Base-by-base conservation (phyloP, 2,113 vertebrate species). In the Podiceps cristatus region DNA sequence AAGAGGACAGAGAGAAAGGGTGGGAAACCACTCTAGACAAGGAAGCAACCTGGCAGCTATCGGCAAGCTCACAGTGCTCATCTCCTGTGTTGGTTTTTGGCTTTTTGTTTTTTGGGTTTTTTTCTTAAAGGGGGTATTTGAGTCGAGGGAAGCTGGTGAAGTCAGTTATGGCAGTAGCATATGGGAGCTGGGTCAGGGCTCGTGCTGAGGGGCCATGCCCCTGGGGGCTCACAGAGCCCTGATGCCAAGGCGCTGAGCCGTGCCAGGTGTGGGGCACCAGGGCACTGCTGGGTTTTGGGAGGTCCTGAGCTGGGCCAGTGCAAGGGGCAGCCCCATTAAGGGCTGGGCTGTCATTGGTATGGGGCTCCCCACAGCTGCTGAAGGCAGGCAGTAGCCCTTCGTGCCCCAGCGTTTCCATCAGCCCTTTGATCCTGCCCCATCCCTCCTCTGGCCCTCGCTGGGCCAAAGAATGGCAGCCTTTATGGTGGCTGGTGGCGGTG, bases 121-220 rank as follows among this genome's bases (percentile, higher is more conserved):
- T n/a, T n/a, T n/a, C n/a, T n/a, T n/a, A n/a, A 59, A 42, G 16
- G 15, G n/a, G 19, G 33, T 28, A 47, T 75, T 66, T 44, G 27
- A 37, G 11, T 29, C 1, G 5, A 28, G 25, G 52, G 25, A 33
- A 23, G 13, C 42, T 56, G 58, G 29, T 80, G 86, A 64, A 64
- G 59, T 16, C 13, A 8, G 25, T 66, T 17, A 14, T 0, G 0
- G 50, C 18, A 29, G 29, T 1, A 2, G n/a, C 42, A 47, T 20
- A 7, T 12, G 28, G 56, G 47, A 72, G 25, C 53, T 52, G 55
- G 20, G 29, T 31, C 27, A 37, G 27, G 47, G 29, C 55, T 78
- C 16, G 12, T 2, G 5, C 16, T 31, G 37, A 60, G 37, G 22
- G 24, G 5, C 22, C 35, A 3, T 42, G 44, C 6, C 19, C 60